Evolutionary conservation across 2,113 vertebrate species (phyloP).

Genomic region (Plecotus auritus): DNA sequence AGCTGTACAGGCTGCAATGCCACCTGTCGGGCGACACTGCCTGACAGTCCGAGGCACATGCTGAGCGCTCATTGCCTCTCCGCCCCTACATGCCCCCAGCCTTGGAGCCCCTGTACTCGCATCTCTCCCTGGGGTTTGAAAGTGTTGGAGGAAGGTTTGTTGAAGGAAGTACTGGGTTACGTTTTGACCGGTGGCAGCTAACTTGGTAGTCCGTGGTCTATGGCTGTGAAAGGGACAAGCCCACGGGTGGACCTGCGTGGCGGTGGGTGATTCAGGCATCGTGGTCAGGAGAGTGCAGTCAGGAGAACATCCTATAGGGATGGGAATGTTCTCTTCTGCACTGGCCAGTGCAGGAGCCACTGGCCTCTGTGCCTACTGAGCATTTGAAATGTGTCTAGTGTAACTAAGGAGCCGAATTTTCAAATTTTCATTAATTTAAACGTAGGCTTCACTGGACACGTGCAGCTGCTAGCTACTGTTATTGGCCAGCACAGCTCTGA

Average conservation of each 20-base stretch:
- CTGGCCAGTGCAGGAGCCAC: accelerated
- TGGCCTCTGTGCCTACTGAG: neutral
- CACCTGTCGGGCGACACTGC: neutral
- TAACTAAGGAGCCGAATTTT: neutral
- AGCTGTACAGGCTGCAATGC: neutral
- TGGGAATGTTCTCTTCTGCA: neutral
- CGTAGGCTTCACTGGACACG: neutral
- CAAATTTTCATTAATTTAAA: neutral
- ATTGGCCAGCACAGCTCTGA: neutral
- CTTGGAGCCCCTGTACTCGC: neutral
- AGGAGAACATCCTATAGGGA: neutral
- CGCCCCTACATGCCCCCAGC: accelerated
- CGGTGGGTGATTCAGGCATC: neutral
- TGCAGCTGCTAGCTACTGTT: neutral
- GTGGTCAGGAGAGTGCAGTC: neutral
- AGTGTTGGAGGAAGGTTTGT: neutral
- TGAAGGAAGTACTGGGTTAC: neutral
- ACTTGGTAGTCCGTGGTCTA: neutral
- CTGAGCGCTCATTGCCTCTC: neutral
- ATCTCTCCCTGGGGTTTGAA: neutral
- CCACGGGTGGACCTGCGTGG: accelerated
- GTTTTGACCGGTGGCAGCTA: neutral
- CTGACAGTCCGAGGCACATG: neutral
- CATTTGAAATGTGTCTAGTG: neutral
- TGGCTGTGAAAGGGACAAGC: neutral